A percentile compares a stretch with the other conserved stretches of the same genome.
phyloP scores from a whole-genome alignment of 2,113 vertebrate species.

The Oryzias curvinotus region DNA sequence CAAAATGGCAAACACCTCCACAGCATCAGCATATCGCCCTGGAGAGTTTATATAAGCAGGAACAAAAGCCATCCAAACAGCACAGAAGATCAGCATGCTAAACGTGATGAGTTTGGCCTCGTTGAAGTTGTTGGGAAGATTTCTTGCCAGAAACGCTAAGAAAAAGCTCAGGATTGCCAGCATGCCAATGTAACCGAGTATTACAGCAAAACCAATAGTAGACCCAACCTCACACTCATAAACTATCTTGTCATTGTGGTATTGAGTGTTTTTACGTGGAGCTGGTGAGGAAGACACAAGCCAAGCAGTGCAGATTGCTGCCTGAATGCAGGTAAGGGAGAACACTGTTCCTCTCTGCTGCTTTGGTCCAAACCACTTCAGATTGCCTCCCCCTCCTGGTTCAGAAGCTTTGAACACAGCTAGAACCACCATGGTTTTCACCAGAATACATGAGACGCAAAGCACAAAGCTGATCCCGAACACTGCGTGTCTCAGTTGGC shows the following conservation, averaged over 20 bases:
- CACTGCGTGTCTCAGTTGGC: conserved; percentile 46
- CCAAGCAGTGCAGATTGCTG: conserved; percentile 66
- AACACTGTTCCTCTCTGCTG: conserved; percentile 68
- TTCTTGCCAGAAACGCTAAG: conserved; percentile 67
- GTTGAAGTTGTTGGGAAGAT: conserved; percentile 69
- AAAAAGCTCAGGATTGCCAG: conserved; percentile 69
- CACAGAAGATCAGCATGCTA: conserved; percentile 78
- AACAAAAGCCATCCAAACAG: conserved; percentile 71
- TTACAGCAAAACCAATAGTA: conserved; percentile 50
- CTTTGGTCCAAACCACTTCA: conserved; percentile 32
- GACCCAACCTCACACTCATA: conserved; percentile 69
- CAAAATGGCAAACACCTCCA: conserved; percentile 74
- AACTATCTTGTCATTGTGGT: conserved; percentile 59
- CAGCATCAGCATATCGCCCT: conserved; percentile 72
- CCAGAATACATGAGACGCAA: conserved; percentile 48
- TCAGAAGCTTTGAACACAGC: conserved; percentile 70
- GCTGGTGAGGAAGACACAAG: conserved; percentile 43
- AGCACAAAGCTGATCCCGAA: conserved; percentile 57
- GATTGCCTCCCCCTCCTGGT: conserved; percentile 40
- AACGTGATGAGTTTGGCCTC: conserved; percentile 71
- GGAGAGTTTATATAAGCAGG: conserved; percentile 76
- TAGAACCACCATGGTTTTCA: conserved; percentile 51
- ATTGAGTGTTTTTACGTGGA: conserved; percentile 59
- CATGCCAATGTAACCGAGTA: conserved; percentile 70
- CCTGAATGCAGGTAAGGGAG: conserved; percentile 54